Conservation (phyloP, 2,797 vertebrate species). For the Nyctalus aviator region DNA sequence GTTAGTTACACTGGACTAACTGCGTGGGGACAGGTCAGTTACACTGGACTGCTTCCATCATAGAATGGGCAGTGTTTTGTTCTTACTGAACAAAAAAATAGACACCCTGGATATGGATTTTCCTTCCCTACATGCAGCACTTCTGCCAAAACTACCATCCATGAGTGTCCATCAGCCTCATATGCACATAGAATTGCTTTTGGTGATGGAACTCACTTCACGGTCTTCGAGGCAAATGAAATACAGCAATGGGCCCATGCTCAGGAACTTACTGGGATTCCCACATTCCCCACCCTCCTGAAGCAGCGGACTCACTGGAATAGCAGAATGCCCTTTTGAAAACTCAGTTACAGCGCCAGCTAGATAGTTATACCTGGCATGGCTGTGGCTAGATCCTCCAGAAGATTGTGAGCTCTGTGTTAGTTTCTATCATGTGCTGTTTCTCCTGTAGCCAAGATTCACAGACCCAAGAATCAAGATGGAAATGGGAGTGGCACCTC, state of each 20-base stretch:
- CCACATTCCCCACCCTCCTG: not conserved
- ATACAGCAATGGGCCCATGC: not conserved
- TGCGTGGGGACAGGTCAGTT: not conserved
- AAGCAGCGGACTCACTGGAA: not conserved
- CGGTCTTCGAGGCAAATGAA: not conserved
- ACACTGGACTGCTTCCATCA: not conserved
- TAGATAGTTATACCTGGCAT: not conserved
- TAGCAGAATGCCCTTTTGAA: not conserved
- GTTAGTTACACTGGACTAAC: not conserved
- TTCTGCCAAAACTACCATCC: not conserved
- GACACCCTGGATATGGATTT: not conserved
- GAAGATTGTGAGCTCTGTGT: not conserved
- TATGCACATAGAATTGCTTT: not conserved
- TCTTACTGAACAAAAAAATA: not conserved
- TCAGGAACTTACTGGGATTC: not conserved
- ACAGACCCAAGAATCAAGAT: not conserved
- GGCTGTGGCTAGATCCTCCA: not conserved
- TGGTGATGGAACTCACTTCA: not conserved
- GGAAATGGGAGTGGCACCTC: not conserved
- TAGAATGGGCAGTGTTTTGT: not conserved
- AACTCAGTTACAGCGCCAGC: not conserved
- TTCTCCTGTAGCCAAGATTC: not conserved
- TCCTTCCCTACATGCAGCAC: not conserved
- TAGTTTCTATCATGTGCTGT: not conserved
- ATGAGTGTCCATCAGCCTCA: not conserved